Conservation (phyloP, 2,888 invertebrate species). For the Sclerodermus sp. region DNA sequence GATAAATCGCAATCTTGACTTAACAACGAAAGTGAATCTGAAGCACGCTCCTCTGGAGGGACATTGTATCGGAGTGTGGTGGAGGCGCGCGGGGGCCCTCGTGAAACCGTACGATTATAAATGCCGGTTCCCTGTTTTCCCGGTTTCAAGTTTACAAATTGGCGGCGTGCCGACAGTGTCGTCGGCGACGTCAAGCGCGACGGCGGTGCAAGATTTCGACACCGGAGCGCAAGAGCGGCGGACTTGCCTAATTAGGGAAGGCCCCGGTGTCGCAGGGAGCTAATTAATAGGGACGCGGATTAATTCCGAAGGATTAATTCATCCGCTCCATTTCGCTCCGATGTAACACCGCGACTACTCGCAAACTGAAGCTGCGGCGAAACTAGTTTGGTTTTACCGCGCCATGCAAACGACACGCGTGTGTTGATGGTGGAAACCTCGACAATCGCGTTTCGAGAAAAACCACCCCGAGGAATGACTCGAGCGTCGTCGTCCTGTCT, state of each 20-base stretch:
- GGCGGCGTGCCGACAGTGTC: conserved; percentile 28
- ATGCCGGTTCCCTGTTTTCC: conserved; percentile 32
- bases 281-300: conserved; percentile 53
- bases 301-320: conserved; percentile 45
- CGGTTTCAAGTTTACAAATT: conserved; percentile 48
- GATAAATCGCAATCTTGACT: too few species aligned
- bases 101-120: conserved; percentile 45
- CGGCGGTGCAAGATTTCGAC: conserved; percentile 53
- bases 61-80: too few species aligned
- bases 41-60: too few species aligned
- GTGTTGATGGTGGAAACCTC: too few species aligned
- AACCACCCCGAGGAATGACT: too few species aligned
- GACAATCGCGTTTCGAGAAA: too few species aligned
- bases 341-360: not conserved
- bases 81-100: conserved; percentile 16
- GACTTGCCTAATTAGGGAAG: conserved; percentile 47
- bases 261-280: conserved; percentile 38
- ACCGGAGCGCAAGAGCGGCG: conserved; percentile 38
- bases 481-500: too few species aligned
- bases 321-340: too few species aligned
- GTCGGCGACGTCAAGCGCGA: conserved; percentile 14
- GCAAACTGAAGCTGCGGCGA: too few species aligned
- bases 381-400: too few species aligned
- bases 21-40: too few species aligned
- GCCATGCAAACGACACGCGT: too few species aligned